A percentile compares a stretch with the other conserved stretches of the same genome.
Evolutionary conservation across 2,888 invertebrate genomes (phyloP).

Genomic region (Leucania comma): DNA sequence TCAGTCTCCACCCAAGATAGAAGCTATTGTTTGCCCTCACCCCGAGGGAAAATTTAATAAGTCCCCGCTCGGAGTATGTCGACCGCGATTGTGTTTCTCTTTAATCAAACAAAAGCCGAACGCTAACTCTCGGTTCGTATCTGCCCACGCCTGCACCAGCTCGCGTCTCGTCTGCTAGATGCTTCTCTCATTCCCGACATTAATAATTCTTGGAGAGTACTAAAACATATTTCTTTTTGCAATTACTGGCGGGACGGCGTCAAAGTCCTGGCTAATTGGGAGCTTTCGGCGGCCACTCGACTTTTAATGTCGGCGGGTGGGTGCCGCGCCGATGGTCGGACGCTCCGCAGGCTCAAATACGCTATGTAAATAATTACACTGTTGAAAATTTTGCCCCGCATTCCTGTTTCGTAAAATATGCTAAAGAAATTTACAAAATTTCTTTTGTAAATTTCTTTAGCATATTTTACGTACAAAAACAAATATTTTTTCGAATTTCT

Average conservation of each 20-base stretch:
- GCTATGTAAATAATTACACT: slow-evolving; percentile 79
- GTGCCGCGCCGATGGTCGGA: slow-evolving; percentile 66
- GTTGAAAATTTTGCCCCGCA: slow-evolving; percentile 70
- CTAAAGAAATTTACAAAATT: slow-evolving; percentile 67
- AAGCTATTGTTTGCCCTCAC: slow-evolving; percentile 83
- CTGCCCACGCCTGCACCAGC: slow-evolving; percentile 56
- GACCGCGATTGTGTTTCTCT: slow-evolving; percentile 81
- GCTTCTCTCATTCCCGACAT: slow-evolving; percentile 70
- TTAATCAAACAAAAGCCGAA: slow-evolving; percentile 82
- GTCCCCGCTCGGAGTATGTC: slow-evolving; percentile 79
- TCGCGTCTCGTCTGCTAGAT: slow-evolving; percentile 51
- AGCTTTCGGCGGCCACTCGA: slow-evolving; percentile 85
- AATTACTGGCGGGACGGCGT: slow-evolving; percentile 82
- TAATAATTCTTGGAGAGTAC: slow-evolving; percentile 81
- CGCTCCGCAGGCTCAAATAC: slow-evolving; percentile 67
- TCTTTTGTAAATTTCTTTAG: too few species aligned
- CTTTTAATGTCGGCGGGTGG: slow-evolving; percentile 80
- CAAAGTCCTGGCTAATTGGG: slow-evolving; percentile 88
- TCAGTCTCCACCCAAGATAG: slow-evolving; percentile 82
- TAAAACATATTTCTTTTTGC: slow-evolving; percentile 86
- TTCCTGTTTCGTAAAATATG: slow-evolving; percentile 75
- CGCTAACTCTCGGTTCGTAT: slow-evolving; percentile 69
- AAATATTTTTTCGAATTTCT: slow-evolving; percentile 32
- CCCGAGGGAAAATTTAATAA: slow-evolving; percentile 86
- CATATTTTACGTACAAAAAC: slow-evolving; percentile 33